A percentile compares a stretch with the other conserved stretches of the same genome.
Evolutionary conservation across 2,797 vertebrate genomes (phyloP).

Genomic region (Pygocentrus nattereri): DNA sequence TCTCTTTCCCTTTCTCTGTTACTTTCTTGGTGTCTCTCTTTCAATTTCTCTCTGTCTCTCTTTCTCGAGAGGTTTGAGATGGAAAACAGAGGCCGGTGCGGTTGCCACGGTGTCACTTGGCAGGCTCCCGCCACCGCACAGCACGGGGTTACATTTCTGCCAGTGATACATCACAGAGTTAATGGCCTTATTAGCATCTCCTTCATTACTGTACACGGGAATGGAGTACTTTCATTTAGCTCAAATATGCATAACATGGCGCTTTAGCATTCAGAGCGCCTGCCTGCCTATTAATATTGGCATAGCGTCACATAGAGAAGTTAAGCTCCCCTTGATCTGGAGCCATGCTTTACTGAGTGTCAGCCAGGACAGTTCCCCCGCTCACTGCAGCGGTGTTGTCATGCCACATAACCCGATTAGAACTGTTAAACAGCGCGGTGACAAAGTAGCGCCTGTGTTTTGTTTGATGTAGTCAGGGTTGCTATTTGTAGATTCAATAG

Average conservation of each 20-base stretch:
- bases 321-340: conserved; percentile 51
- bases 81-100: conserved; percentile 35
- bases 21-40: not conserved
- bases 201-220: conserved; percentile 73
- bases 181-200: conserved; percentile 75
- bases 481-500: conserved; percentile 11
- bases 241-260: conserved; percentile 77
- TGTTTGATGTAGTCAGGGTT: conserved; percentile 19
- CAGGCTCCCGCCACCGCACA: not conserved
- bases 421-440: conserved; percentile 31
- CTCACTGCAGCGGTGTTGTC: conserved; percentile 54
- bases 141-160: conserved; percentile 73
- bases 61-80: conserved; percentile 32
- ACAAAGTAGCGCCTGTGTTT: conserved; percentile 27
- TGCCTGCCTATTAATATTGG: conserved; percentile 57
- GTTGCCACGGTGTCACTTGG: conserved; percentile 17
- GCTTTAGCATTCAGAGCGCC: conserved; percentile 54
- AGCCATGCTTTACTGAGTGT: conserved; percentile 47
- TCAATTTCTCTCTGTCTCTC: not conserved
- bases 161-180: conserved; percentile 72
- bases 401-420: conserved; percentile 44
- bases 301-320: conserved; percentile 63
- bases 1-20: conserved; percentile 15
- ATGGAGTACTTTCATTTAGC: conserved; percentile 78
- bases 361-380: conserved; percentile 42